Percentiles rank a stretch among this genome's conserved stretches.
These are phyloP conservation scores for Megaceryle torquata DNA, from an alignment of 2,113 vertebrate species.

Conservation along the genomic window DNA sequence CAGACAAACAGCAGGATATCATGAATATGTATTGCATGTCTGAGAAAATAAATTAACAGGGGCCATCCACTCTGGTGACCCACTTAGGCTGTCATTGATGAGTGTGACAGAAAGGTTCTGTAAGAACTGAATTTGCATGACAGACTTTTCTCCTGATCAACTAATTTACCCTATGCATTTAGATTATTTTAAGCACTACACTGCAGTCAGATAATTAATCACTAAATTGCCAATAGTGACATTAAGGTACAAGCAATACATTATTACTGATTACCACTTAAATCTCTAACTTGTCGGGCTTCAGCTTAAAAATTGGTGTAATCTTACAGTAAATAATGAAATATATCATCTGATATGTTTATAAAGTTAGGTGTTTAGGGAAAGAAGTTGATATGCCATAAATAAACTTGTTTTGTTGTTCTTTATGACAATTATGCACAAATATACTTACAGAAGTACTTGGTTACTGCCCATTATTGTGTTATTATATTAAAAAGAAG, in stretches of 20 bases:
- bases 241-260: conserved; percentile 75
- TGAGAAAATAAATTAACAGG: conserved; percentile 96
- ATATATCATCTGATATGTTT: background rate
- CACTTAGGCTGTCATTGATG: conserved; percentile 92
- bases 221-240: conserved; percentile 81
- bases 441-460: background rate
- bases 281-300: conserved; percentile 10
- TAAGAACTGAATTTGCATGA: conserved; percentile 81
- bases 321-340: background rate
- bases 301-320: conserved; percentile 37
- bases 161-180: conserved; percentile 81
- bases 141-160: conserved; percentile 73
- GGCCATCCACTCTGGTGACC: conserved; percentile 91
- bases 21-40: conserved; percentile 93
- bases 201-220: conserved; percentile 86
- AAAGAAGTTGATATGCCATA: background rate
- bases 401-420: background rate
- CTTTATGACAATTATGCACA: background rate
- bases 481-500: background rate
- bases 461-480: background rate
- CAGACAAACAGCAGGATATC: conserved; percentile 96
- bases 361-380: background rate
- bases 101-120: conserved; percentile 86
- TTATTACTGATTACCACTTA: conserved; percentile 75
- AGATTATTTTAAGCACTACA: conserved; percentile 81